phyloP scores from a whole-genome alignment of 2,888 invertebrate species.

The Hirudinaria manillensis region DNA sequence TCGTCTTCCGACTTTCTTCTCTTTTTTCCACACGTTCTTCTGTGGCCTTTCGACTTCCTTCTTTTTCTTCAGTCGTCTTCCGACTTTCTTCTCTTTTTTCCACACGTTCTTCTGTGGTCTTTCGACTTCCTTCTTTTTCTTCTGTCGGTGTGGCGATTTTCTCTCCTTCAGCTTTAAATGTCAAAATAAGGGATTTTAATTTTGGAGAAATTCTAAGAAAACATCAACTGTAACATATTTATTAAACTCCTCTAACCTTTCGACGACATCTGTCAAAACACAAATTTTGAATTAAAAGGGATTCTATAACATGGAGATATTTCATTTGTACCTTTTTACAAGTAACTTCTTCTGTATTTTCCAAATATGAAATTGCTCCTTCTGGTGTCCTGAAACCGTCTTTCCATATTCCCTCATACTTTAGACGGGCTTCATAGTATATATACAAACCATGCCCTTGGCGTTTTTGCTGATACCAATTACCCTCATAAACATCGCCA shows the following conservation, averaged over 20 bases:
- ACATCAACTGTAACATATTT: no score
- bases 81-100: no score
- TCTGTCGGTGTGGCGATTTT: neutral
- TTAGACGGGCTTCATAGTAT: slow-evolving; percentile 50
- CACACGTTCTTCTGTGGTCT: neutral
- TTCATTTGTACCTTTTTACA: slow-evolving; percentile 51
- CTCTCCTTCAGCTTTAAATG: neutral
- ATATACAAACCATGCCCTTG: slow-evolving; percentile 47
- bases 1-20: neutral
- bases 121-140: neutral
- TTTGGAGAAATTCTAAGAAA: no score
- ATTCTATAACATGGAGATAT: no score
- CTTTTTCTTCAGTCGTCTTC: no score
- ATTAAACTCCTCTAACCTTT: no score
- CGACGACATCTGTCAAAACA: no score
- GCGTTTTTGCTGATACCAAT: slow-evolving; percentile 53
- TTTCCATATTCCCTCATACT: slow-evolving; percentile 52
- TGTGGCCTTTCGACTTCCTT: neutral
- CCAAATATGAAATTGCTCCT: slow-evolving; percentile 52
- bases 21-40: neutral
- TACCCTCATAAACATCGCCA: slow-evolving; percentile 53
- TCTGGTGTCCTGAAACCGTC: slow-evolving; percentile 51
- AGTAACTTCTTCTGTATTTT: slow-evolving; percentile 52
- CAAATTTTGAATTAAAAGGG: no score
- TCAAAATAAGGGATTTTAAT: no score